Evolutionary conservation across 2,113 vertebrate genomes (phyloP), one percentile per base, ranked within the genome.

Genomic region (Verasper variegatus): DNA sequence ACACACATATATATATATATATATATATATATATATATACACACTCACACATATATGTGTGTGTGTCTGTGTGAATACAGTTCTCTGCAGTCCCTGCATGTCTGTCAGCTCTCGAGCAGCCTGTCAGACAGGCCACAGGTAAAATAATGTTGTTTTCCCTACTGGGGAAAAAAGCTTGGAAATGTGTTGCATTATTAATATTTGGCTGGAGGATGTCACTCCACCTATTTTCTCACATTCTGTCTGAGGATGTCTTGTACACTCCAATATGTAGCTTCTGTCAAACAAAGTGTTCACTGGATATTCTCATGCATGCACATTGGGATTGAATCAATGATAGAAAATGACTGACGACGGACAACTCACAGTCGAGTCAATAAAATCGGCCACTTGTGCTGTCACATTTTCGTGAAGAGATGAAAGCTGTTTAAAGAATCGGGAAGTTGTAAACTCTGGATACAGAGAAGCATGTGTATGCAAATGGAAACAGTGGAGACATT

Each of bases 91-190:
- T 82, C 74, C 78, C 72, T 72, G 73, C 58, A 26, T 84, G 82
- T 80, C 80, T 87, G 88, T 91, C 88, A 93, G 78, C 76, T 64
- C 66, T 65, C 18, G 37, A 87, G 40, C 76, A 85, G 86, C 69
- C 89, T 90, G 89, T 90, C 89, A 89, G 82, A 92, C 76, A 75
- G 87, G 84, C 78, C 83, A 85, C 86, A 89, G 90, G 89, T 93
- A 91, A 88, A 89, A 86, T 81, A 88, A 87, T 83, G 68, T 84
- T 85, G 69, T 84, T 88, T 90, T 82, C 35, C 75, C 87, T 67
- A 57, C 76, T 79, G 89, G 85, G 85, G 83, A 84, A 84, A 31
- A 87, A 83, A 74, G 78, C 85, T 88, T 86, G 82, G 86, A 90
- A 89, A 87, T 78, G 71, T 86, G 52, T 72, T 87, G 68, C 82